These are phyloP conservation scores for Semicossyphus pulcher DNA, from an alignment of 2,113 vertebrate species.

Conservation along the genomic window DNA sequence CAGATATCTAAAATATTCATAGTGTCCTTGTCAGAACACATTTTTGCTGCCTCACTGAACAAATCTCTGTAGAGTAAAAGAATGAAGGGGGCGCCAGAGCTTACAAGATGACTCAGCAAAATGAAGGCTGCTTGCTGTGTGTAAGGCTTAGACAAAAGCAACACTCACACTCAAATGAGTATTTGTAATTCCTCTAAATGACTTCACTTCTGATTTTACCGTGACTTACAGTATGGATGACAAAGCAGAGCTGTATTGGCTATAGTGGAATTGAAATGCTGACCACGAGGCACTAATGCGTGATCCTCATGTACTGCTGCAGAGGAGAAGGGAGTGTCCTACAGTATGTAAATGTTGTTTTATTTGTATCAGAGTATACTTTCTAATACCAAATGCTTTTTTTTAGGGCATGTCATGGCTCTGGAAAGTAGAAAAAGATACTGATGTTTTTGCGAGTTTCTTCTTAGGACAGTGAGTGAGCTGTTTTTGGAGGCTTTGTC, in stretches of 20 bases:
- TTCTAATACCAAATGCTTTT: too few species aligned
- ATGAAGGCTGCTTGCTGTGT: constrained; percentile 11
- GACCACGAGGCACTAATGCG: not conserved
- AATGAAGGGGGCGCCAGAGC: constrained; percentile 12
- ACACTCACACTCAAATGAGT: not conserved
- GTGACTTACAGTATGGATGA: too few species aligned
- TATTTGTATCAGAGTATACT: too few species aligned
- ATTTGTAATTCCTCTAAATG: not conserved
- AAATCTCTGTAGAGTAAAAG: constrained; percentile 51
- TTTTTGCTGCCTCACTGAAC: constrained; percentile 67
- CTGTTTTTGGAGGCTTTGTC: not conserved
- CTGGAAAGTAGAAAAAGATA: not conserved
- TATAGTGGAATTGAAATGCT: not conserved
- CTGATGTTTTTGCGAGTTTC: not conserved
- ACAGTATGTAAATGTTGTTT: not conserved
- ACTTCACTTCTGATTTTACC: not conserved
- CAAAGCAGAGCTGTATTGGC: not conserved
- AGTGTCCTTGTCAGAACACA: constrained; percentile 73
- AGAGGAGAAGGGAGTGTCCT: not conserved
- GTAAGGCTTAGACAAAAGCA: constrained; percentile 5
- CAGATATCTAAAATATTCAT: constrained; percentile 77
- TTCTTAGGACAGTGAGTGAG: not conserved
- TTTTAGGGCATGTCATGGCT: not conserved
- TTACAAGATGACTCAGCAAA: constrained; percentile 58
- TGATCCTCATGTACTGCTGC: not conserved